Evolutionary conservation across 2,888 invertebrate genomes (phyloP).

Genomic region (Lochmaea crataegi): DNA sequence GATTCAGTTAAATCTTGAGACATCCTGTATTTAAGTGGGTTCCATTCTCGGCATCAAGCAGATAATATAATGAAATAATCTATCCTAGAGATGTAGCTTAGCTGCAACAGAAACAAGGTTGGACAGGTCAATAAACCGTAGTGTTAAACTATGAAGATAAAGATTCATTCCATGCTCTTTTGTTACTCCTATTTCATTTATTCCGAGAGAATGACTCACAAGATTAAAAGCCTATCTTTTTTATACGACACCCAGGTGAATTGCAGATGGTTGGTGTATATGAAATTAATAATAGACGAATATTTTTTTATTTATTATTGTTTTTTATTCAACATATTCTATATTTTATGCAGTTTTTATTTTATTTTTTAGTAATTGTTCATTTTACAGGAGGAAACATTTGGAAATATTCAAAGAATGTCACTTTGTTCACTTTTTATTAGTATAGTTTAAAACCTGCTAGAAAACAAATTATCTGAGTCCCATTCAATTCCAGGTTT

Average conservation of each 20-base stretch:
- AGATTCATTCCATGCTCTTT: slow-evolving; percentile 35
- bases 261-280: slow-evolving; percentile 4
- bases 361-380: too few species aligned
- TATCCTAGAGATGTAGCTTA: slow-evolving; percentile 35
- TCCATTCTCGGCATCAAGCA: slow-evolving; percentile 25
- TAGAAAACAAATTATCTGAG: too few species aligned
- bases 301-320: neutral
- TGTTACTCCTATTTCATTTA: slow-evolving; percentile 36
- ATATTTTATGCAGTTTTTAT: too few species aligned
- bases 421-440: too few species aligned
- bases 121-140: slow-evolving; percentile 39
- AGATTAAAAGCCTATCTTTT: slow-evolving; percentile 20
- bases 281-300: neutral
- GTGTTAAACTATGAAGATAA: slow-evolving; percentile 37
- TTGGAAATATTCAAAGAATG: too few species aligned
- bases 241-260: slow-evolving; percentile 13
- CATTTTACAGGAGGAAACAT: too few species aligned
- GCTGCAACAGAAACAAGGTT: slow-evolving; percentile 35
- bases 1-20: slow-evolving; percentile 1
- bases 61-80: slow-evolving; percentile 33
- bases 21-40: slow-evolving; percentile 23
- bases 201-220: slow-evolving; percentile 30
- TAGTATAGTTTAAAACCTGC: too few species aligned
- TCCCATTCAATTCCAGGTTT: too few species aligned
- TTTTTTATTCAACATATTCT: too few species aligned